Conservation (phyloP, 2,113 vertebrate species). For the Catagonus wagneri region DNA sequence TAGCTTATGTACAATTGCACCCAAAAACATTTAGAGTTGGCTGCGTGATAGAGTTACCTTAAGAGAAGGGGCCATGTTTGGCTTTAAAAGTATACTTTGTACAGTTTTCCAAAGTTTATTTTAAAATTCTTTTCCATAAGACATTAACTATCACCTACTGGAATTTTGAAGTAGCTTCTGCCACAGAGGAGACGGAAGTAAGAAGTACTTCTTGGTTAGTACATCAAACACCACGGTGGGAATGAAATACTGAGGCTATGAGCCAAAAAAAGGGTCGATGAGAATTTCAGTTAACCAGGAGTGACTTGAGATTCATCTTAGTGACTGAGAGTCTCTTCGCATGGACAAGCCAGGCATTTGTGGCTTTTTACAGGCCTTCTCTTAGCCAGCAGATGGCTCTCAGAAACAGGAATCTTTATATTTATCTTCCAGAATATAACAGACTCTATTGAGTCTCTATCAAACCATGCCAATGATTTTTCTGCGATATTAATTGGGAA, state of each 20-base stretch:
- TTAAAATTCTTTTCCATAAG: not conserved
- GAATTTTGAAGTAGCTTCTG: constrained; percentile 41
- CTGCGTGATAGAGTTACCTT: not conserved
- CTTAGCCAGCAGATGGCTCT: constrained; percentile 66
- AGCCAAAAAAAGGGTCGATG: not conserved
- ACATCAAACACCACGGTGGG: not conserved
- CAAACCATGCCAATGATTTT: not conserved
- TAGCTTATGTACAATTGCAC: not conserved
- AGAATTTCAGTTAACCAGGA: not conserved
- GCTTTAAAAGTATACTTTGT: not conserved
- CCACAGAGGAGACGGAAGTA: not conserved
- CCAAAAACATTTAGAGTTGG: not conserved
- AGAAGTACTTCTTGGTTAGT: not conserved
- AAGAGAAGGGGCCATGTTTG: not conserved
- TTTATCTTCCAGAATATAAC: not conserved
- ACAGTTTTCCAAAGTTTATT: not conserved
- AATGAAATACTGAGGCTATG: not conserved
- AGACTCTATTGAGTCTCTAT: not conserved
- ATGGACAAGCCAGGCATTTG: not conserved
- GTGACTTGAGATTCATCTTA: not conserved
- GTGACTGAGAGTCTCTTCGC: not conserved
- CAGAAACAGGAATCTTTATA: not conserved
- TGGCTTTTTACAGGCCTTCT: not conserved
- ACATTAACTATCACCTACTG: not conserved
- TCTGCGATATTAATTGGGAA: not conserved